These are phyloP conservation scores for Aradophagus sp. DNA, from an alignment of 1,140 invertebrate species.

Conservation along the genomic window DNA sequence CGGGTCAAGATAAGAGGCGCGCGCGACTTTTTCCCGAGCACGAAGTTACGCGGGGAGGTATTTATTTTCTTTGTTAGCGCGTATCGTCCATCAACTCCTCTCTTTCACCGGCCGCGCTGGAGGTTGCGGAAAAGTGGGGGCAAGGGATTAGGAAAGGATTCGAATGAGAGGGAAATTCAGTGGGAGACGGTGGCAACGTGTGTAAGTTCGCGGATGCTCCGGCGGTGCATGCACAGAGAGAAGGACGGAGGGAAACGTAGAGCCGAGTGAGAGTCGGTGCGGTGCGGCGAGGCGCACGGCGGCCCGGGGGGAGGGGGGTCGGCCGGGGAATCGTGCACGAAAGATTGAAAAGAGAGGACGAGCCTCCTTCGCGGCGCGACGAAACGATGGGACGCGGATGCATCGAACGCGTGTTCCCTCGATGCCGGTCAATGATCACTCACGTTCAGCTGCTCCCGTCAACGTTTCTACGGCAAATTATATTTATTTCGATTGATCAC, in stretches of 20 bases:
- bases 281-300: conserved; percentile 2
- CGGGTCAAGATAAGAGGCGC: too few relatives aligned
- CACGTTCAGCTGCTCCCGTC: conserved; percentile 30
- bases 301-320: neutral
- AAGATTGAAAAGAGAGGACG: conserved; percentile 47
- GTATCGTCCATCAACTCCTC: conserved; percentile 31
- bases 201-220: conserved; percentile 32
- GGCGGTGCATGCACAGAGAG: conserved; percentile 25
- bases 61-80: conserved; percentile 30
- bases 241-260: conserved; percentile 33
- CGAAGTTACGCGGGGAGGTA: too few relatives aligned
- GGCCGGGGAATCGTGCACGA: conserved; percentile 32
- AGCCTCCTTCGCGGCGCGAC: conserved; percentile 38
- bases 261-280: conserved; percentile 43
- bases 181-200: conserved; percentile 15
- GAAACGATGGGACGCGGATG: conserved; percentile 28
- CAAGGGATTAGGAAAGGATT: conserved; percentile 43
- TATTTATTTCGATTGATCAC: too few relatives aligned
- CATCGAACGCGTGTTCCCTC: conserved; percentile 37
- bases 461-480: too few relatives aligned
- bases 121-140: conserved; percentile 35
- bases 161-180: conserved; percentile 52
- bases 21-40: too few relatives aligned
- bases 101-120: conserved; percentile 17
- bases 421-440: conserved; percentile 40